Conservation (phyloP, 2,888 invertebrate species). For the Rotaria magnacalcarata region DNA sequence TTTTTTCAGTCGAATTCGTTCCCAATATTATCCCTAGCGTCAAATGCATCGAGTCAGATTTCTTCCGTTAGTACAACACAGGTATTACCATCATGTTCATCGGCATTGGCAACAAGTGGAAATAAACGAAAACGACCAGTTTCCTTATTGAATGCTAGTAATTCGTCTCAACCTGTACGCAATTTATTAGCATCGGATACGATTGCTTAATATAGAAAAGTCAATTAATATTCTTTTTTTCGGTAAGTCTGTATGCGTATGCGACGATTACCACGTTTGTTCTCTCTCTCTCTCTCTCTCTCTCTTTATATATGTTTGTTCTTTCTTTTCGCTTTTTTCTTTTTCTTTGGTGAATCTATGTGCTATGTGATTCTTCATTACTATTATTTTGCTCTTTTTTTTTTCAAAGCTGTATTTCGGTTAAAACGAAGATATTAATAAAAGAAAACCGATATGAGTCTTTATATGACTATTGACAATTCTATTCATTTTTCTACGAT, state of each 20-base stretch:
- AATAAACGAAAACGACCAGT: slow-evolving; percentile 2
- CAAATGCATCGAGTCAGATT: background rate
- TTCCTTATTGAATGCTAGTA: background rate
- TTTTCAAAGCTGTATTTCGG: background rate
- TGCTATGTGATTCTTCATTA: slow-evolving; percentile 21
- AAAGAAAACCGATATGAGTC: slow-evolving; percentile 7
- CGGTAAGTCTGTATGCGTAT: background rate
- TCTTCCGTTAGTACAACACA: background rate
- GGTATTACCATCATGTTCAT: background rate
- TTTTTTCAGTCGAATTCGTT: slow-evolving; percentile 6
- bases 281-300: background rate
- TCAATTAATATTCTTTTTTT: background rate
- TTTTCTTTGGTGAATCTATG: background rate
- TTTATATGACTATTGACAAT: background rate
- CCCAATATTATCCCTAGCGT: background rate
- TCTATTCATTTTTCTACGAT: background rate
- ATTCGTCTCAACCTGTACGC: background rate
- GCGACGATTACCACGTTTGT: background rate
- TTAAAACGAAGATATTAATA: slow-evolving; percentile 9
- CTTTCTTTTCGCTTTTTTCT: background rate
- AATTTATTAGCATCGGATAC: slow-evolving; percentile 22
- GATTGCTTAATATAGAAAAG: background rate
- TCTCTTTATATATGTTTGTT: background rate
- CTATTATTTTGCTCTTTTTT: background rate
- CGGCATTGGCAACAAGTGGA: background rate